Conservation (phyloP, 2,113 vertebrate genomes). For the Hylia prasina region DNA sequence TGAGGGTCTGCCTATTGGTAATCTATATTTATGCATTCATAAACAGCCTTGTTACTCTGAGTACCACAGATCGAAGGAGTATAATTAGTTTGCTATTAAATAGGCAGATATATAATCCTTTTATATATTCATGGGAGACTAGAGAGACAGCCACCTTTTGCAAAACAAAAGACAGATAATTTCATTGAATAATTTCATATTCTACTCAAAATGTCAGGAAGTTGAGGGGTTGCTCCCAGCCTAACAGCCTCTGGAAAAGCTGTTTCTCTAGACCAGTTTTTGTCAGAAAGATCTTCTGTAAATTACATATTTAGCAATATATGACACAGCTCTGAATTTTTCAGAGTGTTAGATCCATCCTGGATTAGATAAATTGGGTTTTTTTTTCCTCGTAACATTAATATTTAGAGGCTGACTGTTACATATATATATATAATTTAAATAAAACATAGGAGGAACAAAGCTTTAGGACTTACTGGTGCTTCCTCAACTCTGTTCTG, state of each 20-base stretch:
- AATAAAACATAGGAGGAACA: neutral
- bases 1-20: neutral
- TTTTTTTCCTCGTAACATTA: neutral
- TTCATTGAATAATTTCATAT: neutral
- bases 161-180: neutral
- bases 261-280: neutral
- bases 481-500: neutral
- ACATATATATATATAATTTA: neutral
- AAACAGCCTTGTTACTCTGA: neutral
- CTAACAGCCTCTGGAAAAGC: neutral
- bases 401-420: neutral
- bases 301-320: neutral
- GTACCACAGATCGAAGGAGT: neutral
- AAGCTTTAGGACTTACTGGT: neutral
- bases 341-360: neutral
- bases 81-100: slow-evolving; percentile 5
- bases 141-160: neutral
- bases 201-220: neutral
- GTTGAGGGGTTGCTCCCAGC: neutral
- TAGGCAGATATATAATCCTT: neutral
- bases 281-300: neutral
- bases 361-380: neutral
- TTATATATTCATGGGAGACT: neutral
- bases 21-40: slow-evolving; percentile 10
- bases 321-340: neutral